phyloP scores from a whole-genome alignment of 2,113 vertebrate species.

The Prochilodus magdalenae region DNA sequence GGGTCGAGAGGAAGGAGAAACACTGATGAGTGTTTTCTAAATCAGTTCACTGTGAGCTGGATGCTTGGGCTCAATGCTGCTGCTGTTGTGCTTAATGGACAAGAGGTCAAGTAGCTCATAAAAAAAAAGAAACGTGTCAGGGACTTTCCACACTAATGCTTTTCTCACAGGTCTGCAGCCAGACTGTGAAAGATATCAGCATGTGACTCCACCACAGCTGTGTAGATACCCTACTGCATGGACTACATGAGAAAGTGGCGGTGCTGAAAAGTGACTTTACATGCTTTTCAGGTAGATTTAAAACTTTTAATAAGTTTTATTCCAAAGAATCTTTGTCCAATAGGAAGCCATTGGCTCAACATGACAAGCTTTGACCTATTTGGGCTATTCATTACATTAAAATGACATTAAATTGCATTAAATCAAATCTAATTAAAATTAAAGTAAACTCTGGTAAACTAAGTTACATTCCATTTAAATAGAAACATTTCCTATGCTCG shows the following conservation, averaged over 20 bases:
- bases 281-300: background rate
- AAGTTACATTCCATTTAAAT: background rate
- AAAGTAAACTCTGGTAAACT: background rate
- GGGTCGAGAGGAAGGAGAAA: background rate
- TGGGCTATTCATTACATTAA: background rate
- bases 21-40: conserved; percentile 15
- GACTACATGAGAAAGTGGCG: background rate
- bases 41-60: conserved; percentile 7
- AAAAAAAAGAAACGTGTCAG: conserved; percentile 36
- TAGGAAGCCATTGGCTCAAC: background rate
- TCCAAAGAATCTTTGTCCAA: background rate
- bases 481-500: no score
- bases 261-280: background rate
- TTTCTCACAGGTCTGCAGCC: conserved; percentile 26
- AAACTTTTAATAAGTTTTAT: background rate
- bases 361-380: background rate
- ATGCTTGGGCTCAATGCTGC: background rate
- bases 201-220: conserved; percentile 23
- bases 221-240: background rate
- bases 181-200: conserved; percentile 39
- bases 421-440: background rate
- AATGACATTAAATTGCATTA: background rate
- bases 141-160: conserved; percentile 56
- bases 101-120: conserved; percentile 24
- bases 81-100: conserved; percentile 34